Conservation (phyloP, 2,888 invertebrate species). For the Drosophila pseudotakahashii region DNA sequence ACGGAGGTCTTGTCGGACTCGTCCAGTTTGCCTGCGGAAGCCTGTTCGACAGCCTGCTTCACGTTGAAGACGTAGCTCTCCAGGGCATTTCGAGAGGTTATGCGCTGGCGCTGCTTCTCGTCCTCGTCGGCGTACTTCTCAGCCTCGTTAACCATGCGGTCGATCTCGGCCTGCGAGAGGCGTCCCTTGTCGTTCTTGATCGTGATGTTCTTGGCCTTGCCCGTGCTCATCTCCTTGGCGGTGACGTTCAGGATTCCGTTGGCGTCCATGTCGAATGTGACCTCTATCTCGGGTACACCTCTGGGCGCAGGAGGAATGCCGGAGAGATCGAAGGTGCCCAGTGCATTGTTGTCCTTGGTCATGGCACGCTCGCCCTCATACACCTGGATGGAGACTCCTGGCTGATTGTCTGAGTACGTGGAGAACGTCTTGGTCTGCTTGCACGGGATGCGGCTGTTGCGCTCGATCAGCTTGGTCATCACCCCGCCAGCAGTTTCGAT, state of each 20-base stretch:
- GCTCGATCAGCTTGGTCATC: slow-evolving; percentile 90
- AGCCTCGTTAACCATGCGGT: slow-evolving; percentile 90
- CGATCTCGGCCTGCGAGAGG: slow-evolving; percentile 92
- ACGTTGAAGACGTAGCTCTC: slow-evolving; percentile 89
- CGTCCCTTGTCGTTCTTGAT: slow-evolving; percentile 93
- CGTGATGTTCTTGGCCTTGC: slow-evolving; percentile 90
- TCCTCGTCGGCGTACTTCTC: slow-evolving; percentile 90
- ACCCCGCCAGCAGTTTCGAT: slow-evolving; percentile 93
- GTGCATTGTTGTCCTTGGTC: slow-evolving; percentile 96
- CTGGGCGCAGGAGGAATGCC: slow-evolving; percentile 96
- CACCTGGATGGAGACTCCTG: slow-evolving; percentile 90
- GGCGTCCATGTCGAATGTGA: slow-evolving; percentile 92
- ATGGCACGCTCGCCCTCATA: slow-evolving; percentile 92
- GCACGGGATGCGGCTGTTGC: slow-evolving; percentile 89
- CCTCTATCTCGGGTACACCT: slow-evolving; percentile 94
- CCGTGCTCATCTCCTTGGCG: slow-evolving; percentile 89
- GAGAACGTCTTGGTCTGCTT: slow-evolving; percentile 90
- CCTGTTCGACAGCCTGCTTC: slow-evolving; percentile 89
- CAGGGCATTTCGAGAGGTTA: slow-evolving; percentile 89
- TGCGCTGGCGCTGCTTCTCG: slow-evolving; percentile 88
- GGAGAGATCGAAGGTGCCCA: slow-evolving; percentile 97
- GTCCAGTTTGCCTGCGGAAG: slow-evolving; percentile 86
- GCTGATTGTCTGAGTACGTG: slow-evolving; percentile 92
- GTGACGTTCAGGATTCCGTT: slow-evolving; percentile 97
- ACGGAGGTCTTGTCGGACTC: slow-evolving; percentile 89